Evolutionary conservation across 1,140 invertebrate genomes (phyloP), one percentile per base, ranked within the genome.

Genomic region (Dreissena rostriformis): DNA sequence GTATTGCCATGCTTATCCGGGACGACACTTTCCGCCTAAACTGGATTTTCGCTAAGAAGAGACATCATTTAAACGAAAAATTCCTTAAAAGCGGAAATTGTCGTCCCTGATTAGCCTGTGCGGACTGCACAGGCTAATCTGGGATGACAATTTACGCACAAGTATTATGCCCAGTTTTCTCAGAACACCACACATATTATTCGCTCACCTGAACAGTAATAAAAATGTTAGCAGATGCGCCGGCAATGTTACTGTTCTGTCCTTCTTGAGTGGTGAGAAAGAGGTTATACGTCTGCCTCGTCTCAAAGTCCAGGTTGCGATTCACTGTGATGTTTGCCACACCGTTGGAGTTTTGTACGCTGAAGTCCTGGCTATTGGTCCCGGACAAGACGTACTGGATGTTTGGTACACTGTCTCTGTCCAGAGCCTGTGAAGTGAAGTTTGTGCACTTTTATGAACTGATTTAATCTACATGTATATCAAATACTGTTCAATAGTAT

Each of bases 241-340:
- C 81, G 17, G 77, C 66, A 15, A 75, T n/a, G 39, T 70, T 74
- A 17, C 26, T 71, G 68, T 84, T 87, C 66, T 70, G 61, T 2
- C 87, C 88, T 82, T 90, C 87, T 22, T 49, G 63, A 49, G 88
- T 90, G n/a, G 88, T 90, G 19, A 88, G 71, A 63, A 76, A 74
- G 22, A 90, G 77, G 14, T 81, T 61, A 55, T 88, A 88, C 24
- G 72, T 57, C 15, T 24, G 81, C 14, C 49, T 73, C 7, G 79
- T 72, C 61, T 90, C 87, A 71, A 82, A 90, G 55, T 90, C 80
- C 22, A 90, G 71, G 29, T 15, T 15, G 17, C 26, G 24, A 26
- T 22, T 73, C 53, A 80, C 84, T 55, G 26, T 53, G 15, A 90
- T 86, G 15, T 74, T 51, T 2, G 87, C 88, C 28, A 77, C 52